A percentile compares a stretch with the other conserved stretches of the same genome.
Conservation (phyloP, 2,797 vertebrate genomes). For the Intellagama lesueurii region DNA sequence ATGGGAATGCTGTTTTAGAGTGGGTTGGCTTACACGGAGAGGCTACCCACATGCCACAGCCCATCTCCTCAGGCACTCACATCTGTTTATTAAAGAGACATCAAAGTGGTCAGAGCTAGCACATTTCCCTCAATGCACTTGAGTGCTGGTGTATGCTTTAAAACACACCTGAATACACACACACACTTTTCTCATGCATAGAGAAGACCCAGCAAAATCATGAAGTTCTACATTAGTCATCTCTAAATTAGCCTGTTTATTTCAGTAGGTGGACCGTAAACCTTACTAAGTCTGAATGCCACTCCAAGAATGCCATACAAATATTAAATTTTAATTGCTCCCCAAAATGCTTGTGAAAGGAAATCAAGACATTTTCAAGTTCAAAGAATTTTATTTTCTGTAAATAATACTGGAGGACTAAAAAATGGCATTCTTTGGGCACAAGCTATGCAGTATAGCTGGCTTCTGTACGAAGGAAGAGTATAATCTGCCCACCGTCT, state of each 20-base stretch:
- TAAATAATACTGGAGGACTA: not conserved
- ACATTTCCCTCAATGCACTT: no score
- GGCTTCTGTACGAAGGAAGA: slow-evolving; percentile 3
- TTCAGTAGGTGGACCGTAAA: not conserved
- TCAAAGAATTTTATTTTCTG: no score
- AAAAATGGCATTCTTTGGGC: not conserved
- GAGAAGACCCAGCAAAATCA: not conserved
- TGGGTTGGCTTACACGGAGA: no score
- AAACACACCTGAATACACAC: no score
- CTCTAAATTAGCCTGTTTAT: not conserved
- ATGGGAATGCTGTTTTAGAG: no score
- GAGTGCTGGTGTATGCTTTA: no score
- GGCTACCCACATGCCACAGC: no score
- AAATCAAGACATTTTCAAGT: not conserved
- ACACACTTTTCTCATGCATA: not conserved
- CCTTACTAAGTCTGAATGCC: not conserved
- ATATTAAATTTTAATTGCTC: not conserved
- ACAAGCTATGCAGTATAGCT: not conserved
- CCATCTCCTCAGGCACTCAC: no score
- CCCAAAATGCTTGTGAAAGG: not conserved
- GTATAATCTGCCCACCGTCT: not conserved
- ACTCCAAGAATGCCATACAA: not conserved
- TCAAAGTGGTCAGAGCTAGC: no score
- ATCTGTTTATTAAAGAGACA: no score
- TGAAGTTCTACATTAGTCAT: not conserved